Conservation (phyloP, 2,797 vertebrate genomes). For the Peromyscus aztecus region DNA sequence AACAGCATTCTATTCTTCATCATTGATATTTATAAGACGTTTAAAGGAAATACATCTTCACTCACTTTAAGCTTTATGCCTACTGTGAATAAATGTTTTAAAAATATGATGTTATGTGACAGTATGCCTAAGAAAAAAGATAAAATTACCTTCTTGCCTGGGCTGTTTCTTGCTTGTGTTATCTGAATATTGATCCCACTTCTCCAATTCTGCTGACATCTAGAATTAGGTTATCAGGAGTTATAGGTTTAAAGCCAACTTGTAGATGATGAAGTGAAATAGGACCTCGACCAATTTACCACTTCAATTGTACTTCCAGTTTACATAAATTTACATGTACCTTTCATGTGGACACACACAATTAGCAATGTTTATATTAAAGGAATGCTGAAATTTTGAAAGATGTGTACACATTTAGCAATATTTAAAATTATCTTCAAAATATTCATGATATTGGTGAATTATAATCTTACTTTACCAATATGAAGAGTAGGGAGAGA, state of each 20-base stretch:
- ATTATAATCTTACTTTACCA: slow-evolving; percentile 45
- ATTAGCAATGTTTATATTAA: not conserved
- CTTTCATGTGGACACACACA: not conserved
- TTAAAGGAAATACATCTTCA: slow-evolving; percentile 70
- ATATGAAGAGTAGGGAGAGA: not conserved
- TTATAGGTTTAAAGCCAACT: slow-evolving; percentile 25
- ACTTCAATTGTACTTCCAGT: slow-evolving; percentile 30
- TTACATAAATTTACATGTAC: not conserved
- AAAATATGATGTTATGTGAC: slow-evolving; percentile 73
- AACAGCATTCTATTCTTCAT: slow-evolving; percentile 52
- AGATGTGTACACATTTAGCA: not conserved
- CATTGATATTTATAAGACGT: slow-evolving; percentile 65
- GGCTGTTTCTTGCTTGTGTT: slow-evolving; percentile 42
- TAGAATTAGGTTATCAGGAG: slow-evolving; percentile 49
- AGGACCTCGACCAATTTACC: not conserved
- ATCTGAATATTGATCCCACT: slow-evolving; percentile 46
- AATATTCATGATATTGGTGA: not conserved
- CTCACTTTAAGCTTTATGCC: slow-evolving; percentile 66
- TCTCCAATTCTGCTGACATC: slow-evolving; percentile 16
- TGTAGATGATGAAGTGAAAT: not conserved
- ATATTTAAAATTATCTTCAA: slow-evolving; percentile 43
- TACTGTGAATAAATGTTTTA: slow-evolving; percentile 73
- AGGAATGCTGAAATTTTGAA: slow-evolving; percentile 20
- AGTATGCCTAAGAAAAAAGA: slow-evolving; percentile 62
- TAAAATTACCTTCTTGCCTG: slow-evolving; percentile 54